A percentile compares a stretch with the other conserved stretches of the same genome.
Evolutionary conservation across 2,888 invertebrate genomes (phyloP).

Genomic region (Hermodice carunculata): DNA sequence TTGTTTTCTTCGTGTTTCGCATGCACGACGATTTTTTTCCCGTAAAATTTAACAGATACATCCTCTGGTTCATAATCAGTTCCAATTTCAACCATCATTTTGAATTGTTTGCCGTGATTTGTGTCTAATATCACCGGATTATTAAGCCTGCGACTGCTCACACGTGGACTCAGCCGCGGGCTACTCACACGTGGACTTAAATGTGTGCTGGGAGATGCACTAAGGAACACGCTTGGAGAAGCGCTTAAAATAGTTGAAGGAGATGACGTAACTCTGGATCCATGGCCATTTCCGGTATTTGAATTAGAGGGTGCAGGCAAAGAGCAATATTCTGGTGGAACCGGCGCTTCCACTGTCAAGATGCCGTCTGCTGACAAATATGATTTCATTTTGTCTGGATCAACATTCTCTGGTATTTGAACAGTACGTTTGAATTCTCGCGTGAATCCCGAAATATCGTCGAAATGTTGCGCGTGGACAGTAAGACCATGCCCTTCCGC

Average conservation of each 20-base stretch:
- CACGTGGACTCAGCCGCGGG: too few relatives aligned
- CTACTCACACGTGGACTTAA: too few relatives aligned
- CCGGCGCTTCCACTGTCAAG: slow-evolving; percentile 28
- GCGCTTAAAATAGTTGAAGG: too few relatives aligned
- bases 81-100: slow-evolving; percentile 40
- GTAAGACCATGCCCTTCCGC: slow-evolving; percentile 17
- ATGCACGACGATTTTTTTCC: slow-evolving; percentile 60
- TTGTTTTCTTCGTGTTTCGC: slow-evolving; percentile 65
- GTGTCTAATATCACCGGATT: slow-evolving; percentile 59
- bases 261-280: too few relatives aligned
- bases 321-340: too few relatives aligned
- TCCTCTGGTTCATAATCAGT: slow-evolving; percentile 63
- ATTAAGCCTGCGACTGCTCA: too few relatives aligned
- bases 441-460: slow-evolving; percentile 26
- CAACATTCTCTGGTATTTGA: slow-evolving; percentile 30
- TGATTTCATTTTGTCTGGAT: slow-evolving; percentile 24
- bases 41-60: slow-evolving; percentile 61
- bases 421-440: slow-evolving; percentile 31
- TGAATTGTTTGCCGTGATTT: slow-evolving; percentile 56
- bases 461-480: slow-evolving; percentile 28
- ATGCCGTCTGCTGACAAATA: slow-evolving; percentile 25
- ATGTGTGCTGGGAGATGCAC: too few relatives aligned
- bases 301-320: too few relatives aligned
- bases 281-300: too few relatives aligned
- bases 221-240: too few relatives aligned